These are phyloP conservation scores for Gymnothorax javanicus DNA, from an alignment of 2,797 vertebrate genomes.

Conservation along the genomic window DNA sequence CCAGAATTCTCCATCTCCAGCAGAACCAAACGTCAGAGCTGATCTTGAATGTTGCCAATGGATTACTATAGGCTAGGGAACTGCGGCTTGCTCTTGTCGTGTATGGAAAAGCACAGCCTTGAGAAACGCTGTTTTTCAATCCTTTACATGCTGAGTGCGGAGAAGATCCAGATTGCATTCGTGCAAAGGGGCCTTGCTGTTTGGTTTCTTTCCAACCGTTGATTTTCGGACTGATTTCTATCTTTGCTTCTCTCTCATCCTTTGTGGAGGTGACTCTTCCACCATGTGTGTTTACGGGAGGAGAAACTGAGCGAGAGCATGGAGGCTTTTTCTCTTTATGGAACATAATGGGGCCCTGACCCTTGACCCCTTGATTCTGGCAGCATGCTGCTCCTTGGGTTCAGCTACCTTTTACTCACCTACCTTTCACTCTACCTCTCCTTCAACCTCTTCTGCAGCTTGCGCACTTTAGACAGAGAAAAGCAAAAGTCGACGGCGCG, in stretches of 20 bases:
- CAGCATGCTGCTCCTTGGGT: conserved; percentile 47
- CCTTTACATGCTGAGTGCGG: background rate
- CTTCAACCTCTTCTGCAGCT: conserved; percentile 73
- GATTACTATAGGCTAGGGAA: background rate
- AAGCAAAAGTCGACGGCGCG: conserved; percentile 66
- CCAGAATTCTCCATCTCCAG: background rate
- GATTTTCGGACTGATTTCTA: background rate
- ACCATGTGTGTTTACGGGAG: conserved; percentile 40
- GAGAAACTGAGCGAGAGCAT: conserved; percentile 32
- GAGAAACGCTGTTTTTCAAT: conserved; percentile 1
- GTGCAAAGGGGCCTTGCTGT: background rate
- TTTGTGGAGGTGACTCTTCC: background rate
- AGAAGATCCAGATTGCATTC: conserved; percentile 10
- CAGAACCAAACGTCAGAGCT: background rate
- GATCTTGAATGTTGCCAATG: background rate
- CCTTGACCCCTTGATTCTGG: background rate
- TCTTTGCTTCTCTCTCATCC: conserved; percentile 30
- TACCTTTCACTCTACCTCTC: conserved; percentile 74
- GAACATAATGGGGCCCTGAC: conserved; percentile 54
- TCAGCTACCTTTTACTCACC: conserved; percentile 73
- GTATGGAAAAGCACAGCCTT: background rate
- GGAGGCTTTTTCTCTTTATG: conserved; percentile 49
- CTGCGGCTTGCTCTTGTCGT: background rate
- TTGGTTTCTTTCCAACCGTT: background rate
- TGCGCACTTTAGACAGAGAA: conserved; percentile 76